Evolutionary conservation across 2,888 invertebrate species (phyloP).

Genomic region (Lasioglossum lativentre): DNA sequence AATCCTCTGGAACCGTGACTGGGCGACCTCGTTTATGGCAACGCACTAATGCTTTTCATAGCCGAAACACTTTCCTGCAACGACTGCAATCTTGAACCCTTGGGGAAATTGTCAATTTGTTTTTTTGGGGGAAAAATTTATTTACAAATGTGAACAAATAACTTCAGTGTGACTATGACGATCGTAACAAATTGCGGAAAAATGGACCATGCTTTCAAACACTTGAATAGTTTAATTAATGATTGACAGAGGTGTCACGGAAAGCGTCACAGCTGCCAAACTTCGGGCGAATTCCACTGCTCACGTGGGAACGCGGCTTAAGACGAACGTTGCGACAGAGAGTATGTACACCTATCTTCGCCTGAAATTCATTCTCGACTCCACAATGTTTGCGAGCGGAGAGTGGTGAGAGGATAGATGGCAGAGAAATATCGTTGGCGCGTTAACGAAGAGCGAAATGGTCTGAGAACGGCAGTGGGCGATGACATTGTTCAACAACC

Average conservation of each 20-base stretch:
- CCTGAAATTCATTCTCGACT: background rate
- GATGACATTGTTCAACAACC: background rate
- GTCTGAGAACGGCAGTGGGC: background rate
- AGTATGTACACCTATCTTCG: background rate
- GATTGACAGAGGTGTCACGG: background rate
- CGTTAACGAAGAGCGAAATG: conserved; percentile 6
- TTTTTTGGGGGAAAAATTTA: too few relatives aligned
- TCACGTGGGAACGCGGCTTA: conserved; percentile 1
- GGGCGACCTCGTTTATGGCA: background rate
- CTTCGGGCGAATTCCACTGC: background rate
- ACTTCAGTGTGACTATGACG: too few relatives aligned
- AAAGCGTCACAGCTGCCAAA: background rate
- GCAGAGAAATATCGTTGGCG: background rate
- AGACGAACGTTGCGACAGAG: background rate
- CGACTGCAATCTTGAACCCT: background rate
- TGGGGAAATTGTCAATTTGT: too few relatives aligned
- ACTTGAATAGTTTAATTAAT: background rate
- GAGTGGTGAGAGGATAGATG: background rate
- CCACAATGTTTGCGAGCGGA: background rate
- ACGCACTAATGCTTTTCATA: background rate
- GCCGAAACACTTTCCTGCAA: background rate
- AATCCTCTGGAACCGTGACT: background rate
- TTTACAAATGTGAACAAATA: too few relatives aligned
- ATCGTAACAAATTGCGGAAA: too few relatives aligned
- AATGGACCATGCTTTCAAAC: background rate